Evolutionary conservation across 2,797 vertebrate species (phyloP), one percentile per base, ranked within the genome.

Genomic region (Sphenopsis melanotis): DNA sequence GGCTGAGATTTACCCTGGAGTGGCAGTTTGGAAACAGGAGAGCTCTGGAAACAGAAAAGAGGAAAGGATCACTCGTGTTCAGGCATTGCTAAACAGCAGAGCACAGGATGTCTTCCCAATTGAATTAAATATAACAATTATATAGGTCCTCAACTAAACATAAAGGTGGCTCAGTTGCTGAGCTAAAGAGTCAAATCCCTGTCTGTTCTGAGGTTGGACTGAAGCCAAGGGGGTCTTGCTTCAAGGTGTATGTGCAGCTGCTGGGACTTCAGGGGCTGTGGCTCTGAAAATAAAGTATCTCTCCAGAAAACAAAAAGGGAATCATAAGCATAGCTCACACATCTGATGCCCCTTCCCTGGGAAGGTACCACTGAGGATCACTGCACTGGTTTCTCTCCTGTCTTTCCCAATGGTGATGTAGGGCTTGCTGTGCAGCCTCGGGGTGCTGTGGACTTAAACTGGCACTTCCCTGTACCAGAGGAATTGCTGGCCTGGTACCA

Each of bases 381-480:
- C 15, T 12, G 71, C n/a, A 4, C 41, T 11, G 10, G 9, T 77
- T 76, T 91, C 56, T 89, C 56, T 89, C 34, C 14, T 15, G 12
- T 71, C 70, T 82, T 61, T 72, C 60, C 52, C 36, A 74, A 1
- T 24, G 55, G 75, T 3, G 1, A 21, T 4, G 5, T 9, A 30
- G 61, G 52, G 49, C 56, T 92, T 42, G 29, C 34, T 1, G 6
- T 64, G 64, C 65, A 72, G 69, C 36, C 29, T 13, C 21, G 22
- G 13, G 13, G 26, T 42, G 36, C 65, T 90, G 65, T 68, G 52
- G 50, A 12, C 6, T 50, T 55, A 32, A 66, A 19, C 44, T 11
- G 30, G n/a, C 36, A 9, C 53, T 81, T 68, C 36, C 19, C 60
- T 0, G 0, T 12, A 20, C 0, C 0, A 88, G 61, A 12, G 24